These are phyloP conservation scores for Gnatocerus cornutus DNA, from an alignment of 2,888 invertebrate genomes.

Conservation along the genomic window DNA sequence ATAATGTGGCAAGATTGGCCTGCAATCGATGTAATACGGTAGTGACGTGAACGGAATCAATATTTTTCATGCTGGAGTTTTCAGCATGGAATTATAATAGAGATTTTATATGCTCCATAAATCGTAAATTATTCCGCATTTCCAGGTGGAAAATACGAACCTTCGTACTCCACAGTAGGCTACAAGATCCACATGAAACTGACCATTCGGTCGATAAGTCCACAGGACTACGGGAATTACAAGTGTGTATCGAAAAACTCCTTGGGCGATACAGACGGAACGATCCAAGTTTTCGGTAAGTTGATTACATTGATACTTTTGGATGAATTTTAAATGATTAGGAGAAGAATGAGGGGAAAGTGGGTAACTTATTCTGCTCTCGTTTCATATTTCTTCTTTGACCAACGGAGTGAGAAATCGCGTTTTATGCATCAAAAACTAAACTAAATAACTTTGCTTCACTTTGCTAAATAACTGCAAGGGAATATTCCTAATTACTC, in stretches of 20 bases:
- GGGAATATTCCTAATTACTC: conserved; percentile 44
- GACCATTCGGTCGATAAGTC: conserved; percentile 77
- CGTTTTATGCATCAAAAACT: conserved; percentile 60
- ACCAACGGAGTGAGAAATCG: conserved; percentile 60
- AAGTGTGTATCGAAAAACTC: conserved; percentile 85
- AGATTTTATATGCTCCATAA: conserved; percentile 39
- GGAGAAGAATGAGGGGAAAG: conserved; percentile 38
- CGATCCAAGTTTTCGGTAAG: conserved; percentile 83
- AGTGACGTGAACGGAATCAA: conserved; percentile 29
- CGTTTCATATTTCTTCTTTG: conserved; percentile 58
- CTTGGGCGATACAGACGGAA: conserved; percentile 82
- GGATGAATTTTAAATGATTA: conserved; percentile 48
- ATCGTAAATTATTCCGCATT: conserved; percentile 46
- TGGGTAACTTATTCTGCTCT: conserved; percentile 42
- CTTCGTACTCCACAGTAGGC: conserved; percentile 79
- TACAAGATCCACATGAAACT: conserved; percentile 84
- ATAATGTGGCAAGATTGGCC: conserved; percentile 28
- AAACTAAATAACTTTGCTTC: conserved; percentile 50
- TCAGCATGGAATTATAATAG: conserved; percentile 33
- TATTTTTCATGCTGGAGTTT: conserved; percentile 43
- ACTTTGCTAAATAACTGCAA: conserved; percentile 44
- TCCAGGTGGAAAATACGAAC: conserved; percentile 74
- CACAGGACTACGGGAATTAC: conserved; percentile 79
- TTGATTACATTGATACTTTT: conserved; percentile 57
- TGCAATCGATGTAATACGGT: conserved; percentile 30